Evolutionary conservation across 2,113 vertebrate species (phyloP).

Genomic region (Protobothrops mucrosquamatus): DNA sequence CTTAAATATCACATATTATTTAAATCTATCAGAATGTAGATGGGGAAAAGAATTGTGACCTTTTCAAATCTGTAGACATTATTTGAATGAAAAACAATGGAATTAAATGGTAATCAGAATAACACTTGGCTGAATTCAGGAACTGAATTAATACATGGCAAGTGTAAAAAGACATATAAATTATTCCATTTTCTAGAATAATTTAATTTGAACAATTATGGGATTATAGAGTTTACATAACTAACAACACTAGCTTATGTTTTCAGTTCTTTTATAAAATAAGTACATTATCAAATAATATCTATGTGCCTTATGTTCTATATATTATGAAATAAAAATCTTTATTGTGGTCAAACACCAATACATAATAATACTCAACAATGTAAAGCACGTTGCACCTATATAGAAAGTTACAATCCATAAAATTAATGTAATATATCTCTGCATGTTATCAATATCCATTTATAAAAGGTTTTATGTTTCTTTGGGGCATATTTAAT

Average conservation of each 20-base stretch:
- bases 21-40: background rate
- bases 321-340: background rate
- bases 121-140: background rate
- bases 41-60: background rate
- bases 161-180: background rate
- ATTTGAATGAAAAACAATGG: background rate
- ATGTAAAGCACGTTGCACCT: background rate
- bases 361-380: background rate
- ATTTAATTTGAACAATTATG: background rate
- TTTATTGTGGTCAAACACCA: background rate
- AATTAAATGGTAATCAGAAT: background rate
- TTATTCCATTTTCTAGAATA: background rate
- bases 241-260: background rate
- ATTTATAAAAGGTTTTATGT: background rate
- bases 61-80: background rate
- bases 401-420: background rate
- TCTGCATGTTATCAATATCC: background rate
- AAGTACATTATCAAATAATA: background rate
- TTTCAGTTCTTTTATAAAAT: background rate
- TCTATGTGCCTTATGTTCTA: background rate
- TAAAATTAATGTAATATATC: background rate
- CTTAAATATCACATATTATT: background rate
- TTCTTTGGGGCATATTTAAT: background rate
- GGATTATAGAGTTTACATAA: background rate
- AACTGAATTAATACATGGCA: background rate